Evolutionary conservation across 2,113 vertebrate genomes (phyloP), one percentile per base, ranked within the genome.

Genomic region (Psilopogon haemacephalus): DNA sequence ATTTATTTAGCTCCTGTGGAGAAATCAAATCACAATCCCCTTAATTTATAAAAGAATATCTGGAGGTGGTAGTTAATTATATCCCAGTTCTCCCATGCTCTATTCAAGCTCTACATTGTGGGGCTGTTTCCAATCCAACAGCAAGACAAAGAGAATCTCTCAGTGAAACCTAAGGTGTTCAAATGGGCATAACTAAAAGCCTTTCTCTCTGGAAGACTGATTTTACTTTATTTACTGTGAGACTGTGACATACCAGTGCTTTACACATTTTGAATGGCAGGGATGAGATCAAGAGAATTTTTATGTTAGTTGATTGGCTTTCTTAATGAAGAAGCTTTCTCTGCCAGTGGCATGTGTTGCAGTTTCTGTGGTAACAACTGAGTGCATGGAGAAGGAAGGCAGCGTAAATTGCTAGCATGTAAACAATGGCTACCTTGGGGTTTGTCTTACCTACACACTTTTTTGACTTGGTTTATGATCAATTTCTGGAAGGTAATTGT

Each of bases 361-460:
- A 54, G 93, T 96, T 94, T 93, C 96, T 95, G 95, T 97, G 93
- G 96, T 88, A 95, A 97, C 84, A 0, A 73, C 75, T 72, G 82
- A 74, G 77, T 93, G 76, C 76, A 83, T 3, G 64, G 52, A 60
- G 81, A 81, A 64, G 48, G 56, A 64, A 64, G 68, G 24, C 59
- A 42, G 64, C 83, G 89, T 83, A 80, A 93, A 85, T 85, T 81
- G 62, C 83, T 77, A 70, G 60, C 64, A 30, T 20, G 60, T 89
- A 94, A 96, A 91, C 79, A 88, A 55, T 4, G 2, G 69, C 80
- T 84, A 77, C 80, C 87, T 77, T 65, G 3, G 12, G 48, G 33
- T 37, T 35, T 82, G 12, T 14, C 82, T 87, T 74, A 77, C 26
- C 32, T 28, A 14, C 13, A 9, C 9, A 16, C 35, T 23, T 76